phyloP scores from a whole-genome alignment of 2,113 vertebrate species.

The Entosphenus tridentatus region DNA sequence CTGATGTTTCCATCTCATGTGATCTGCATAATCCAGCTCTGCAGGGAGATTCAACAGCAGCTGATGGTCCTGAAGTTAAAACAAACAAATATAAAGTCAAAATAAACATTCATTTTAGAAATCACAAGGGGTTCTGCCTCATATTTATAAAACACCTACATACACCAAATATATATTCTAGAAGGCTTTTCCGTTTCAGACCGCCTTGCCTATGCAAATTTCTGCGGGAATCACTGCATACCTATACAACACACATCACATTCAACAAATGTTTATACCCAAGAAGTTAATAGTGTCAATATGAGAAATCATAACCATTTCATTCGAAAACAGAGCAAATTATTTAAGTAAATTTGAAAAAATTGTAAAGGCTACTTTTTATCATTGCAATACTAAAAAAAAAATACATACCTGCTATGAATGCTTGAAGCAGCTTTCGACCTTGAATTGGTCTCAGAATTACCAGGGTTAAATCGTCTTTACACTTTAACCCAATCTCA shows the following conservation, averaged over 20 bases:
- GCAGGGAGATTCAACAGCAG: too few species aligned
- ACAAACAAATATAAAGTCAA: too few species aligned
- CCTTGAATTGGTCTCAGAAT: slow-evolving; percentile 7
- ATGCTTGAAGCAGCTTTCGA: neutral
- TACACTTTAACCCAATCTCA: too few species aligned
- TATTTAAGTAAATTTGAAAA: neutral
- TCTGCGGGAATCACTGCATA: neutral
- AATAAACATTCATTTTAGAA: neutral
- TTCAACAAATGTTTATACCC: slow-evolving; percentile 4
- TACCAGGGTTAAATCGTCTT: neutral
- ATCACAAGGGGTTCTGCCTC: neutral
- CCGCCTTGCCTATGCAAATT: neutral
- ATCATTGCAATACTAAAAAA: neutral
- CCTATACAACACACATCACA: neutral
- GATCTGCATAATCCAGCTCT: too few species aligned
- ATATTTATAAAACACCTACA: neutral
- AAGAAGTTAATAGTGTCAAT: neutral
- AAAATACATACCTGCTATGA: slow-evolving; percentile 9
- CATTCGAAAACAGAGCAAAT: neutral
- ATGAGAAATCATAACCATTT: neutral
- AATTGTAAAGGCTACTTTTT: neutral
- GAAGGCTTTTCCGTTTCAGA: slow-evolving; percentile 2
- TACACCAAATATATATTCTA: slow-evolving; percentile 7
- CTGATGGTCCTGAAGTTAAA: too few species aligned
- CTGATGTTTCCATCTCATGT: too few species aligned